Evolutionary conservation across 2,797 vertebrate species (phyloP).

Genomic region (Tokudaia muenninki): DNA sequence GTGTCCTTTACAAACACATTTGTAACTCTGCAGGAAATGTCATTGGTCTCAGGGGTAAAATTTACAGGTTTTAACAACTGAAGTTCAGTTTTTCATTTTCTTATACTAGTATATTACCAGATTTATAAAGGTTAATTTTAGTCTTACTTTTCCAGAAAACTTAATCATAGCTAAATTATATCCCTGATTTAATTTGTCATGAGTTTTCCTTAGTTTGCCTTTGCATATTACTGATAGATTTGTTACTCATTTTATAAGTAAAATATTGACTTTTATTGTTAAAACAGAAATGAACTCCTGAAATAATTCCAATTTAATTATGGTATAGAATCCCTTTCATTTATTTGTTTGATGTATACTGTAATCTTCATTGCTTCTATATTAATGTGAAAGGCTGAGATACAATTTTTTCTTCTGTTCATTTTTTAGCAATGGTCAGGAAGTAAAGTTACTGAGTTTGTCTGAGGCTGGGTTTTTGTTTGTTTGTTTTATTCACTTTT

Average conservation of each 20-base stretch:
- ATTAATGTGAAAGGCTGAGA: background rate
- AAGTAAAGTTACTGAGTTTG: background rate
- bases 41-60: background rate
- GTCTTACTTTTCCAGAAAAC: background rate
- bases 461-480: background rate
- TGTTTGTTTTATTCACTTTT: background rate
- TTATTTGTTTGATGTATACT: background rate
- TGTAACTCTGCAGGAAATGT: background rate
- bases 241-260: background rate
- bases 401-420: background rate
- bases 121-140: background rate
- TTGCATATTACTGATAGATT: background rate
- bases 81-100: background rate
- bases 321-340: background rate
- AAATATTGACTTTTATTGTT: constrained; percentile 24
- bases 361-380: background rate
- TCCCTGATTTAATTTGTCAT: background rate
- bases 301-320: background rate
- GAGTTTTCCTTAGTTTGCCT: background rate
- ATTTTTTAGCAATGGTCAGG: background rate
- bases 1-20: background rate
- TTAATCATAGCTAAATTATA: background rate
- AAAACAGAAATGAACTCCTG: background rate
- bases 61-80: background rate
- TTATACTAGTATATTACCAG: background rate